Base-by-base conservation (phyloP, 2,113 vertebrate species). In the Castor canadensis region DNA sequence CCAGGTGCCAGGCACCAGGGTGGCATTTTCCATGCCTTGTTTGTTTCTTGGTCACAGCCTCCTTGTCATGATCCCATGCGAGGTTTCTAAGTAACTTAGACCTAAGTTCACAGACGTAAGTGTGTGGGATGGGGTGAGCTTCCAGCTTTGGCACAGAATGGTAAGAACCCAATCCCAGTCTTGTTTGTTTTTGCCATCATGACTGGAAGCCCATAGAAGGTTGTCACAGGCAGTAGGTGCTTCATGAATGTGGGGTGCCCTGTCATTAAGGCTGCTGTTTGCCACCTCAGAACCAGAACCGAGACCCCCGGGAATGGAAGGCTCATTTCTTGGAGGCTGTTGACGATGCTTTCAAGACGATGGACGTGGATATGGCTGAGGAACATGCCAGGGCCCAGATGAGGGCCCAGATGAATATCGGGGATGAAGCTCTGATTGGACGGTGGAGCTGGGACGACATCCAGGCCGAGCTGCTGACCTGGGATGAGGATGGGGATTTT, bases 401-500 rank as follows among this genome's bases (percentile, higher is more conserved):
- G 96, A 92, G 97, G 88, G 94, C 95, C 84, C 96, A 92, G 90
- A 93, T 96, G 95, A 93, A 96, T 38, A 97, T 97, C 20, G 93
- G 96, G 30, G 84, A 95, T 3, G 94, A 95, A 79, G 95, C 96
- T 20, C 93, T 97, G 94, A 64, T 89, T 47, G 95, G 96, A 71
- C 90, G 88, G 13, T 97, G 91, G 92, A 97, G 80, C 90, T 97
- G 95, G 95, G 93, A 97, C 6, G 95, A 96, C 71, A 97, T 97
- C 26, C 94, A 97, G 90, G 88, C 72, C 22, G 93, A 97, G 58
- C 91, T 97, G 58, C 95, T 97, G 93, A 80, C 93, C 84, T 95
- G 96, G 92, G 87, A 95, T 13, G 90, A 95, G 76, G 96, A 95
- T 2, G 94, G 92, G 81, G 96, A 97, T 58, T 97, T 96, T 43